phyloP scores from a whole-genome alignment of 1,140 invertebrate species.

The Diuraphis noxia region DNA sequence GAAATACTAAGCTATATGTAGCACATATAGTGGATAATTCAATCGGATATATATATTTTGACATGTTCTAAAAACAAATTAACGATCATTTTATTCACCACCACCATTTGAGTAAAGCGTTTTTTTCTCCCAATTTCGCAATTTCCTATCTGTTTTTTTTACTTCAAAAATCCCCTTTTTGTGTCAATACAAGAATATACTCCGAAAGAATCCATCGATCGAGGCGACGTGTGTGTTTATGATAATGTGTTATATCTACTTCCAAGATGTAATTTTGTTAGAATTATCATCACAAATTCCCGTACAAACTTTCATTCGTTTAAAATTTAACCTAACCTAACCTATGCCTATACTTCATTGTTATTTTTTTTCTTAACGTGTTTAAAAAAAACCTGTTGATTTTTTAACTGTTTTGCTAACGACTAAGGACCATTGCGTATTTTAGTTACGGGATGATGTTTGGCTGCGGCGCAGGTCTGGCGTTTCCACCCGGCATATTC shows the following conservation, averaged over 20 bases:
- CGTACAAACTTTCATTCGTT: neutral
- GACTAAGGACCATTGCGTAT: slow-evolving; percentile 55
- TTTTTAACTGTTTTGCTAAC: neutral
- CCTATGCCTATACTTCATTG: neutral
- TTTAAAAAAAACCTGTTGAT: neutral
- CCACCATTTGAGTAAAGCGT: too few relatives aligned
- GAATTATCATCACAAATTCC: neutral
- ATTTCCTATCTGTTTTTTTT: neutral
- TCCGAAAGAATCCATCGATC: neutral
- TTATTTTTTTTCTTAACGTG: neutral
- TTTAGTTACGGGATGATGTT: slow-evolving; percentile 78
- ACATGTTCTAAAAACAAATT: too few relatives aligned
- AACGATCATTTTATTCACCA: too few relatives aligned
- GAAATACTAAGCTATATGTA: neutral
- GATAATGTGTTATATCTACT: neutral
- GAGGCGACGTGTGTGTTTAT: neutral
- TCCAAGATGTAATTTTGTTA: neutral
- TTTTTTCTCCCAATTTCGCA: neutral
- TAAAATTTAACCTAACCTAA: too few relatives aligned
- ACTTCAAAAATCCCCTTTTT: neutral
- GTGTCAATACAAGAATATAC: too few relatives aligned
- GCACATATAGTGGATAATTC: neutral
- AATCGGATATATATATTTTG: neutral
- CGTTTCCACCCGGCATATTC: slow-evolving; percentile 86
- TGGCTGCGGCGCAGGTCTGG: slow-evolving; percentile 77